Conservation (phyloP, 2,888 invertebrate genomes). For the Ellobium chinense region DNA sequence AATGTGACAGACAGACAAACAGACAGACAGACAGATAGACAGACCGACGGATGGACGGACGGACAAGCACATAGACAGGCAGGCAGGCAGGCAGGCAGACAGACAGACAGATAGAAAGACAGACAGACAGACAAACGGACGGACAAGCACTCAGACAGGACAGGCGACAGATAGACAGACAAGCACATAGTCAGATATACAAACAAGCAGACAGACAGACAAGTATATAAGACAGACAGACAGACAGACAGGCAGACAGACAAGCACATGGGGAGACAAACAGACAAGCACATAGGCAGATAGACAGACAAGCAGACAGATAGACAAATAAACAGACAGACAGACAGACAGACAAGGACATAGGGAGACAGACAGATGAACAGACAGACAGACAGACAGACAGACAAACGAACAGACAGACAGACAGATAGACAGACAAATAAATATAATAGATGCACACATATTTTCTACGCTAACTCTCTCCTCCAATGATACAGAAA, state of each 20-base stretch:
- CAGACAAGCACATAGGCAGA: not conserved
- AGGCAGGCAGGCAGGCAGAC: not conserved
- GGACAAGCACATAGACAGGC: too few relatives aligned
- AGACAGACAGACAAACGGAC: not conserved
- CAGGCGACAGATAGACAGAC: not conserved
- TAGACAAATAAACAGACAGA: not conserved
- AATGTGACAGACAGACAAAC: too few relatives aligned
- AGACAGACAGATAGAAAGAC: not conserved
- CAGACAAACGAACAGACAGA: not conserved
- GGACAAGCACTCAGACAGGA: not conserved
- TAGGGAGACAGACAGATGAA: not conserved
- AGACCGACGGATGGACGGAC: too few relatives aligned
- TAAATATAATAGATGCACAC: too few relatives aligned
- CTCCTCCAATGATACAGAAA: too few relatives aligned
- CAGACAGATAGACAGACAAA: not conserved
- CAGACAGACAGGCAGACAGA: not conserved
- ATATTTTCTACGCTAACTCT: too few relatives aligned
- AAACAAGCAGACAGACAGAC: not conserved
- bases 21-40: too few relatives aligned
- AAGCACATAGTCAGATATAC: not conserved
- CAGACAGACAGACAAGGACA: not conserved
- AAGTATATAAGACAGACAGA: not conserved
- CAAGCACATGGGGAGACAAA: not conserved
- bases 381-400: not conserved
- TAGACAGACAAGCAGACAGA: not conserved